Base-by-base conservation (phyloP, 2,888 invertebrate species). In the Prenolepis imparis region DNA sequence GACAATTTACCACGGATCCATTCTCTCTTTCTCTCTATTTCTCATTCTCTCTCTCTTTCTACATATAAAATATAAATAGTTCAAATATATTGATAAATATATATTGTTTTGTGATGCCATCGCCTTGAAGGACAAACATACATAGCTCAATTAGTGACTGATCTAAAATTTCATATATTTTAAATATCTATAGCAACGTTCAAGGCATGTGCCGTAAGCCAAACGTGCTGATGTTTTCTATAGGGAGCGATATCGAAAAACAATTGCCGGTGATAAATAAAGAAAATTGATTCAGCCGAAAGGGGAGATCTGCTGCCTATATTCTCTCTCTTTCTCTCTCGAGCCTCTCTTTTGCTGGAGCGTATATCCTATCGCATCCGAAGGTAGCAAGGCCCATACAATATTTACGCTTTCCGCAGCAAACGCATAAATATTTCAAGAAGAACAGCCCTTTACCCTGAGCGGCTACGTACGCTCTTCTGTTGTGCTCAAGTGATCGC, bases 351-450 rank as follows among this genome's bases (percentile, higher is more conserved):
- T 83, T 82, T 77, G 74, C 86, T 70, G 70, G 67, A 77, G 66
- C 83, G 83, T 83, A 83, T 86, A 87, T 82, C 74, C 73, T 39
- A 66, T 77, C 74, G 28, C 59, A 78, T 80, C 74, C 75, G 70
- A 59, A 82, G 84, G 86, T 84, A 88, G 85, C 84, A 77, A 88
- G 86, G 81, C 84, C 86, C 89, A 88, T 91, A 86, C 85, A 90
- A 91, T 92, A 92, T 93, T 92, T 91, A 92, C 90, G 90, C 89
- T 90, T 89, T 89, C 89, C 87, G 87, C 82, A 86, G 88, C 84
- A 78, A 89, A 88, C 83, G 88, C 89, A 92, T 92, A 92, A 93
- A 92, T 93, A 91, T 92, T 92, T 93, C 90, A 92, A 82, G 86
- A 89, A 88, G 87, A 85, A 67, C 85, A 85, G 75, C 80, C 90